Evolutionary conservation across 2,888 invertebrate genomes (phyloP).

Genomic region (Hymenopus coronatus): DNA sequence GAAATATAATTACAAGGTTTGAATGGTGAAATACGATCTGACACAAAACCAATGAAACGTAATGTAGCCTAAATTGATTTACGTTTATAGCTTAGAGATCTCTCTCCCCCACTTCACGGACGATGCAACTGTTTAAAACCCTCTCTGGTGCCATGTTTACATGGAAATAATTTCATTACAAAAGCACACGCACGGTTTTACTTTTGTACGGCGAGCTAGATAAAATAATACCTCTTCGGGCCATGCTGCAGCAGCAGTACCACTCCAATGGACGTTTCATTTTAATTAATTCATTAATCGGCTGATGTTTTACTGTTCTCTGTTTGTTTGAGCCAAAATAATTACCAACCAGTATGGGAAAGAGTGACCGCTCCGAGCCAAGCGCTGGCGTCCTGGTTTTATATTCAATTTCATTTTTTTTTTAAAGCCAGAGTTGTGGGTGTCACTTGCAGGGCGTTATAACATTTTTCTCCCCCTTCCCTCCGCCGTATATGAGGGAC

Average conservation of each 20-base stretch:
- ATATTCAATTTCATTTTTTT: conserved; percentile 19
- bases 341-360: conserved; percentile 1
- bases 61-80: conserved; percentile 17
- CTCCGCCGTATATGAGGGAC: not conserved
- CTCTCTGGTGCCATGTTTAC: not conserved
- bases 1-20: conserved; percentile 7
- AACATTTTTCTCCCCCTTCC: not conserved
- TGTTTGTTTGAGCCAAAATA: not conserved
- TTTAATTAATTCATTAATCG: conserved; percentile 28
- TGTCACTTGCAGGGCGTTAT: conserved; percentile 19
- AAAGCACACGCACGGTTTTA: conserved; percentile 2
- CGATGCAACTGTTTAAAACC: not conserved
- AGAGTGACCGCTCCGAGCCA: conserved; percentile 10
- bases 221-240: conserved; percentile 18
- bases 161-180: not conserved
- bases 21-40: conserved; percentile 9
- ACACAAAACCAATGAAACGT: conserved; percentile 20
- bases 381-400: conserved; percentile 6
- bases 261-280: conserved; percentile 17
- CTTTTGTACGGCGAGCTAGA: not conserved
- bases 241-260: not conserved
- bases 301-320: conserved; percentile 13
- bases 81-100: conserved; percentile 12
- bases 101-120: not conserved
- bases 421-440: conserved; percentile 12